These are phyloP conservation scores for Agelastica alni DNA, from an alignment of 2,888 invertebrate genomes.

Conservation along the genomic window DNA sequence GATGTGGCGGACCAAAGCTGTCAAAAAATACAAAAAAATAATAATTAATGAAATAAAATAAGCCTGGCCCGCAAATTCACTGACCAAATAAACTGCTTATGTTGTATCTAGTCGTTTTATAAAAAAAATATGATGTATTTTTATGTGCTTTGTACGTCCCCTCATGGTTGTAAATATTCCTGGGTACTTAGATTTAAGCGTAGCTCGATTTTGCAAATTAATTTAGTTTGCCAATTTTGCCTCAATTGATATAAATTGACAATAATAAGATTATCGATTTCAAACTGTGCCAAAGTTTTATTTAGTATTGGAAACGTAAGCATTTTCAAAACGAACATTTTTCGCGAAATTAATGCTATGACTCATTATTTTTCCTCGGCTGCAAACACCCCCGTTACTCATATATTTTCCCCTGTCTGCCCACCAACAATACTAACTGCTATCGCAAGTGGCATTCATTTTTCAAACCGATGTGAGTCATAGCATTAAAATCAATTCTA, in stretches of 20 bases:
- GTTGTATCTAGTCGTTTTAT: constrained; percentile 56
- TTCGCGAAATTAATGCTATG: too few species aligned
- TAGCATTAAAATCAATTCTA: too few species aligned
- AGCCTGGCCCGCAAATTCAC: constrained; percentile 50
- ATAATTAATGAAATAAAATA: constrained; percentile 4
- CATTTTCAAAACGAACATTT: too few species aligned
- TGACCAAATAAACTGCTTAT: constrained; percentile 53
- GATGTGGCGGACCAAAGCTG: constrained; percentile 55
- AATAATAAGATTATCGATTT: constrained; percentile 21
- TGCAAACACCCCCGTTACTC: too few species aligned
- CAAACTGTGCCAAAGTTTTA: constrained; percentile 20
- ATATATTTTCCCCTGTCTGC: too few species aligned
- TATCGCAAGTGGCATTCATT: too few species aligned
- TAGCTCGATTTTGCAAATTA: constrained; percentile 23
- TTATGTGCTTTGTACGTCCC: constrained; percentile 57
- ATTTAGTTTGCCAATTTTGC: constrained; percentile 8
- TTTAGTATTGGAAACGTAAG: too few species aligned
- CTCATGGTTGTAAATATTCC: constrained; percentile 43
- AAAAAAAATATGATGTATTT: constrained; percentile 57
- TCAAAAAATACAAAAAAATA: too few species aligned
- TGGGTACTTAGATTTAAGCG: constrained; percentile 27
- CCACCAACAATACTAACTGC: too few species aligned
- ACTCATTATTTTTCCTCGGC: too few species aligned
- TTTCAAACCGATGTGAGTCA: too few species aligned
- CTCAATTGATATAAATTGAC: constrained; percentile 21